These are phyloP conservation scores for Eretmocerus hayati DNA, from an alignment of 2,888 invertebrate species.

Conservation along the genomic window DNA sequence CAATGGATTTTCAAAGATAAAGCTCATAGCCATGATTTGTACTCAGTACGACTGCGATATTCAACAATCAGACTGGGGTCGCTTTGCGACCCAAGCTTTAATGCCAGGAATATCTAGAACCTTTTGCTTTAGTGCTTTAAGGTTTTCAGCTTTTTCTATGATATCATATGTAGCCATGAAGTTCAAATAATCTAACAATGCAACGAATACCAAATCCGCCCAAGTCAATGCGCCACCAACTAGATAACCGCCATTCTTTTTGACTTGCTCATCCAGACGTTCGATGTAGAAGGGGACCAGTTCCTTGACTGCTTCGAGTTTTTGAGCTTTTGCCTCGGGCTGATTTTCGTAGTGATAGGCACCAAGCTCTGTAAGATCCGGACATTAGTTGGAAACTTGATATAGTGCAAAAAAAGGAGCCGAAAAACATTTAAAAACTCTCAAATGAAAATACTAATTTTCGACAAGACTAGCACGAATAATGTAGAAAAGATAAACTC, in stretches of 20 bases:
- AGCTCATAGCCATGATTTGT: neutral
- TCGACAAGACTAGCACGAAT: neutral
- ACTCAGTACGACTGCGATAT: neutral
- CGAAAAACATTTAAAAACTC: neutral
- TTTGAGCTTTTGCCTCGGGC: constrained; percentile 49
- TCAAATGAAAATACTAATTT: neutral
- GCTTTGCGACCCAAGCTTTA: constrained; percentile 59
- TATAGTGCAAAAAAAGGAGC: neutral
- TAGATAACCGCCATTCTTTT: constrained; percentile 56
- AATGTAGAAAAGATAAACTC: too few species aligned
- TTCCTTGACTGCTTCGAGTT: constrained; percentile 50
- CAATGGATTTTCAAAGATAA: too few species aligned
- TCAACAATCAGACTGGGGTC: constrained; percentile 32
- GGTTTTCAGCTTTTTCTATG: constrained; percentile 53
- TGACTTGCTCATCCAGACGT: constrained; percentile 53
- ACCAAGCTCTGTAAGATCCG: constrained; percentile 34
- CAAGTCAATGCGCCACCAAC: constrained; percentile 51
- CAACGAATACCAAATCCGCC: constrained; percentile 59
- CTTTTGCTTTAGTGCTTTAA: constrained; percentile 52
- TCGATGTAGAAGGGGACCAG: constrained; percentile 54
- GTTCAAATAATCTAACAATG: constrained; percentile 55
- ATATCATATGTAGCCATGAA: constrained; percentile 52
- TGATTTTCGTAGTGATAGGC: constrained; percentile 53
- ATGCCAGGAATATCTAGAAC: constrained; percentile 54
- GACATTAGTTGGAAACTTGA: too few species aligned